These are phyloP conservation scores for Eucidaris tribuloides DNA, from an alignment of 35 echinoderm and acorn worm species.

Conservation along the genomic window DNA sequence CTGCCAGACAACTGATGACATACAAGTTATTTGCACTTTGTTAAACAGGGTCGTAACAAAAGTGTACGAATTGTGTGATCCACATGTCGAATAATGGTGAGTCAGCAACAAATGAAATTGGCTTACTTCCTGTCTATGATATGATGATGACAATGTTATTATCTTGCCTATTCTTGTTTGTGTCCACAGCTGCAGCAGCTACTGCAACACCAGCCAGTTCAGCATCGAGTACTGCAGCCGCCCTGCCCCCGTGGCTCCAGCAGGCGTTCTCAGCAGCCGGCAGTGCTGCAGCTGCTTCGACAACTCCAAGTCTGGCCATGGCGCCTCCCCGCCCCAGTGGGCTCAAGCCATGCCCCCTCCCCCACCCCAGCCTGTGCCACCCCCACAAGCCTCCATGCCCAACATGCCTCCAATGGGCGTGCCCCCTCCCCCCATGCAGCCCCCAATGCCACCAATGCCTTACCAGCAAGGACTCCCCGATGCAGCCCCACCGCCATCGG, in stretches of 20 bases:
- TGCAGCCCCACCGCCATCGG: not conserved
- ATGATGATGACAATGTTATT: not conserved
- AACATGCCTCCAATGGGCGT: conserved; percentile 33
- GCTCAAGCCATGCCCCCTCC: conserved; percentile 29
- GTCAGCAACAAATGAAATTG: not conserved
- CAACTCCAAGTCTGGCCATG: not conserved
- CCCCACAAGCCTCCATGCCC: conserved; percentile 44
- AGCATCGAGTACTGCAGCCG: not conserved
- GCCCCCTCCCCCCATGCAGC: conserved; percentile 60
- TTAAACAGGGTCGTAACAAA: not conserved
- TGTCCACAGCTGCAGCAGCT: not conserved
- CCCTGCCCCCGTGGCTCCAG: not conserved
- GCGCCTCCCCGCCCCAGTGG: conserved; percentile 37
- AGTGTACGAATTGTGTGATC: not conserved
- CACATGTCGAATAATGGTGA: not conserved
- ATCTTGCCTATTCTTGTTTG: not conserved
- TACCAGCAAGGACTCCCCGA: conserved; percentile 34
- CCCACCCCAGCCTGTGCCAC: conserved; percentile 52
- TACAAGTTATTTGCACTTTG: not conserved
- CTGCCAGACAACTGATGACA: no score
- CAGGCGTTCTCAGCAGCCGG: not conserved
- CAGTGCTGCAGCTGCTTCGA: not conserved
- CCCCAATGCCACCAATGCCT: conserved; percentile 72
- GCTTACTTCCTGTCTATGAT: not conserved
- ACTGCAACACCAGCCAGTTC: conserved; percentile 28